Percentiles rank a stretch among this genome's conserved stretches.
phyloP scores from a whole-genome alignment of 2,888 invertebrate species.

The Ectropis crepuscularia region DNA sequence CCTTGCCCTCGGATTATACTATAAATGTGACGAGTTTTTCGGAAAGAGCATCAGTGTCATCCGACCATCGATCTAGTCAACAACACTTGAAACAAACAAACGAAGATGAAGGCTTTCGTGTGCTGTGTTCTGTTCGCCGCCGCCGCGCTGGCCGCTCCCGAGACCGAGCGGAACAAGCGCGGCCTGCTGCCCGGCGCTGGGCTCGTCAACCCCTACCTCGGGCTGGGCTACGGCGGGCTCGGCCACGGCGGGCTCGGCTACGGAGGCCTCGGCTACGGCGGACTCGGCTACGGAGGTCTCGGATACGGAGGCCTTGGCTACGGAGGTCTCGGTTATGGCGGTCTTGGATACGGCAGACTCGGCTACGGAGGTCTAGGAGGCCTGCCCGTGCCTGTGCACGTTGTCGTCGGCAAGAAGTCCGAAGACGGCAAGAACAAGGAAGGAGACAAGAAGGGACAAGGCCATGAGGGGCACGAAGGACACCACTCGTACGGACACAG shows the following conservation, averaged over 20 bases:
- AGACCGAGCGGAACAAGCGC: constrained; percentile 54
- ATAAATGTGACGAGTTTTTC: constrained; percentile 41
- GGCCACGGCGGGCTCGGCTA: no score
- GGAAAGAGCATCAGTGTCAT: constrained; percentile 38
- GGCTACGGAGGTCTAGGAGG: constrained; percentile 30
- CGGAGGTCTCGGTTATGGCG: constrained; percentile 19
- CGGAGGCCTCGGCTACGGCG: no score
- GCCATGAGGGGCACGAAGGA: neutral
- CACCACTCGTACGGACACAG: neutral
- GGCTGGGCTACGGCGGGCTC: constrained; percentile 31
- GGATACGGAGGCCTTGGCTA: constrained; percentile 38
- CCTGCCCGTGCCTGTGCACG: constrained; percentile 12
- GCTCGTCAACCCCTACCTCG: constrained; percentile 32
- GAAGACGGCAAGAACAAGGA: neutral
- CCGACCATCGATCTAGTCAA: constrained; percentile 14
- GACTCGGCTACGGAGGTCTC: constrained; percentile 30
- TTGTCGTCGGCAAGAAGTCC: neutral
- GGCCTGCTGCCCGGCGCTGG: constrained; percentile 27
- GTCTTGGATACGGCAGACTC: neutral
- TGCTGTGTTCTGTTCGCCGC: constrained; percentile 53
- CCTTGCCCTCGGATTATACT: constrained; percentile 37
- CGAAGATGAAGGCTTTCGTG: constrained; percentile 55
- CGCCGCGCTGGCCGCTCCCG: constrained; percentile 49
- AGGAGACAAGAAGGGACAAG: constrained; percentile 3
- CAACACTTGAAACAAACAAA: constrained; percentile 30